Evolutionary conservation across 2,797 vertebrate genomes (phyloP), one percentile per base, ranked within the genome.

Genomic region (Sebastiscus albofasciatus): DNA sequence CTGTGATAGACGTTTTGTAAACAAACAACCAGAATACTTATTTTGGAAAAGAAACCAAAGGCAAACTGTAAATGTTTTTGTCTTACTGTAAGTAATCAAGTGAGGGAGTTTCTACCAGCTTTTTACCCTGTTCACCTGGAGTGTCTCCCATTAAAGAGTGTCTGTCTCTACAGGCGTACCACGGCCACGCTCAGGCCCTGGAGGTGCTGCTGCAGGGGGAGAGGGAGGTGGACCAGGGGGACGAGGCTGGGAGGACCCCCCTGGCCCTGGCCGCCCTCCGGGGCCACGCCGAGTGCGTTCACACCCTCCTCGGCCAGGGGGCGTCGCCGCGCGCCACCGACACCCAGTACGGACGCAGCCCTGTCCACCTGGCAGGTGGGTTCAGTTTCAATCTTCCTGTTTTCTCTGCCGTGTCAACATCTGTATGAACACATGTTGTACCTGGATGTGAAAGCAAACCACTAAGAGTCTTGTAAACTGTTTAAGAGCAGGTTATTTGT

Each of bases 131-230:
- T 46, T 46, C 42, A 46, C 16, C 42, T 0, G 42, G 16, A 16
- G 49, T n/a, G 20, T 52, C 46, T 55, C 39, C 39, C 14, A 6
- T 18, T 46, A 18, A 60, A 55, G 60, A 20, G 33, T 60, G 1
- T 55, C 6, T 49, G 7, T 83, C 1, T 72, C 1, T 49, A 36
- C 90, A 99, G 98, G 98, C 98, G 1, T 99, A 99, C 80, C 97
- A 99, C 1, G 98, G 98, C 77, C 98, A 99, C 52, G 96, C 97
- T 8, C 97, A 98, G 91, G 98, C 98, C n/a, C 87, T 99, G 93
- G 97, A 99, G 90, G 97, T 99, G 5, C 96, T 99, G 65, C 94
- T 99, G 62, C 97, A 97, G 22, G 97, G 96, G 0, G 94, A 96
- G 81, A 92, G 95, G 14, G 97, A 99, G 75, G 96, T 98, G 91